Conservation (phyloP, 2,113 vertebrate genomes). For the Eclectus roratus region DNA sequence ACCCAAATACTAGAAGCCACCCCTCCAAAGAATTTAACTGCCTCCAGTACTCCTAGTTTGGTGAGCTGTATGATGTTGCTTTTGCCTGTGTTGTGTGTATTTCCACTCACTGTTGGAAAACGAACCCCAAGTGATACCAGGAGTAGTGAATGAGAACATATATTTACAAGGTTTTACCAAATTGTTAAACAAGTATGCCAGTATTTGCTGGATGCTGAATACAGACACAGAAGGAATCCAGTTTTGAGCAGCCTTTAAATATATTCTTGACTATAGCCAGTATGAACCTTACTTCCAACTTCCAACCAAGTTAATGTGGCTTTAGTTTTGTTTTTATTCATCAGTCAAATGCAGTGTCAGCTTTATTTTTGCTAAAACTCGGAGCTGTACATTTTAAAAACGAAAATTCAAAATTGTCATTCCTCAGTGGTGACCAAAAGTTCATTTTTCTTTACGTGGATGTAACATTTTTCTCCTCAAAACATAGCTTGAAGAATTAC, state of each 20-base stretch:
- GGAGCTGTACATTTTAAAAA: background rate
- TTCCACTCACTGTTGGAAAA: background rate
- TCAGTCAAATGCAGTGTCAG: fast-evolving
- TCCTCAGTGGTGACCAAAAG: background rate
- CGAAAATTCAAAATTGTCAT: background rate
- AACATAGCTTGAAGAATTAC: background rate
- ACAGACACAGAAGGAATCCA: background rate
- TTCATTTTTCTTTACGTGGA: background rate
- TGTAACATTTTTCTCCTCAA: background rate
- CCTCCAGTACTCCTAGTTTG: background rate
- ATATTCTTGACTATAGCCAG: background rate
- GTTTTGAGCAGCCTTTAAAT: background rate
- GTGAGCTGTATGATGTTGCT: background rate
- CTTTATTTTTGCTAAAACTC: background rate
- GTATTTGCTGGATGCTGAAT: background rate
- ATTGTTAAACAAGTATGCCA: background rate
- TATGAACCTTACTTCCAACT: background rate
- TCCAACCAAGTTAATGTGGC: background rate
- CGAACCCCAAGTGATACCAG: background rate
- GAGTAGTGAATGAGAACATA: background rate
- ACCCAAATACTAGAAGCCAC: background rate
- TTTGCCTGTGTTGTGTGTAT: background rate
- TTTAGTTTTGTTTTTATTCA: background rate
- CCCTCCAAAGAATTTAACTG: background rate
- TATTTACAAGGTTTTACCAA: background rate